Conservation (phyloP, 2,888 invertebrate genomes). For the Chesias legatella region DNA sequence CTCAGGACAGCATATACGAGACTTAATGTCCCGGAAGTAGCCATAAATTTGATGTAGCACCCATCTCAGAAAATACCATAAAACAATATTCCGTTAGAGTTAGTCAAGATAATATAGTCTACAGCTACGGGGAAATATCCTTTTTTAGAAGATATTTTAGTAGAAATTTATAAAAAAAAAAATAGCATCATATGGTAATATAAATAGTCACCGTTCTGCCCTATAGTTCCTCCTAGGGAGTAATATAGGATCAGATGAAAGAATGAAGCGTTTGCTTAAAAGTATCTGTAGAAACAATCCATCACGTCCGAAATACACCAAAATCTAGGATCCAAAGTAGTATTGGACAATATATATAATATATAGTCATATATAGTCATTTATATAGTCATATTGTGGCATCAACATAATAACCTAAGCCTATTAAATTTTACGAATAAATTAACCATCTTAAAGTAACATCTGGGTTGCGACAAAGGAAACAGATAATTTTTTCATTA, state of each 20-base stretch:
- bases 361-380: too few relatives aligned
- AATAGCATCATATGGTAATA: constrained; percentile 25
- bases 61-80: constrained; percentile 16
- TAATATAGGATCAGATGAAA: constrained; percentile 24
- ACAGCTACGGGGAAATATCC: too few relatives aligned
- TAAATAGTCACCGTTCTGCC: constrained; percentile 34
- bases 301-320: constrained; percentile 27
- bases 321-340: constrained; percentile 34
- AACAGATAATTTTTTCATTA: constrained; percentile 1
- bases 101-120: too few relatives aligned
- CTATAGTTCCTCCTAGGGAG: constrained; percentile 29
- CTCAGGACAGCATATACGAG: constrained; percentile 8
- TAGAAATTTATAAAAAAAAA: too few relatives aligned
- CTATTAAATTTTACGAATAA: constrained; percentile 32
- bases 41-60: constrained; percentile 13
- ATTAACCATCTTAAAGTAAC: constrained; percentile 10
- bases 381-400: too few relatives aligned
- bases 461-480: not conserved
- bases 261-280: constrained; percentile 29
- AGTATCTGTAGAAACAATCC: constrained; percentile 32
- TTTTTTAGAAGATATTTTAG: too few relatives aligned
- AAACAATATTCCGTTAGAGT: constrained; percentile 20
- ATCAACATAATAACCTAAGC: constrained; percentile 19
- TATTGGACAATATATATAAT: constrained; percentile 23
- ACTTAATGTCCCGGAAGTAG: constrained; percentile 1